Conservation (phyloP, 1,140 invertebrate species). For the Procambarus virginalis region DNA sequence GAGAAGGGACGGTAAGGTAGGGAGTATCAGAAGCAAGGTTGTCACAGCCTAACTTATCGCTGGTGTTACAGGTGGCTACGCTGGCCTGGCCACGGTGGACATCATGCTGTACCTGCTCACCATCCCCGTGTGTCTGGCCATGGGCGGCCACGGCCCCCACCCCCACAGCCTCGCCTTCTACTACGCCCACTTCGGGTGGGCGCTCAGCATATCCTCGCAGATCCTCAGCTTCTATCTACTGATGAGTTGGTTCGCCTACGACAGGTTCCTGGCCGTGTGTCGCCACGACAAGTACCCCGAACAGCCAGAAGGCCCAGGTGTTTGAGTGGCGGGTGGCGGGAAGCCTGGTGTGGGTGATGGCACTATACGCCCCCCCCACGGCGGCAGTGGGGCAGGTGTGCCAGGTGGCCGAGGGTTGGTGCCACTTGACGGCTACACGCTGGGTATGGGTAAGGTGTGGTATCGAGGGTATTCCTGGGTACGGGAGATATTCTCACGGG, state of each 20-base stretch:
- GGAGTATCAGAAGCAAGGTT: too few relatives aligned
- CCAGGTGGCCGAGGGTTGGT: neutral
- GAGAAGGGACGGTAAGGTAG: too few relatives aligned
- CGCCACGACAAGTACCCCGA: conserved; percentile 30
- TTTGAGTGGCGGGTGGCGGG: conserved; percentile 9
- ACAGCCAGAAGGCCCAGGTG: conserved; percentile 17
- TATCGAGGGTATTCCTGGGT: conserved; percentile 40
- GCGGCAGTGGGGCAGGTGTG: conserved; percentile 27
- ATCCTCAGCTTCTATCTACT: conserved; percentile 57
- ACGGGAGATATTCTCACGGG: conserved; percentile 46
- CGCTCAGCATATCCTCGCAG: conserved; percentile 47
- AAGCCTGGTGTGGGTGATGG: conserved; percentile 16
- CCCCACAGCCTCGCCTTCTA: conserved; percentile 8
- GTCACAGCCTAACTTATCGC: too few relatives aligned
- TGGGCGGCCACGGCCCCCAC: conserved; percentile 12
- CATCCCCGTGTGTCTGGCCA: conserved; percentile 43
- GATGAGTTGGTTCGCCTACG: conserved; percentile 55
- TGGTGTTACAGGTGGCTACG: conserved; percentile 37
- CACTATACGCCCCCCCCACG: conserved; percentile 35
- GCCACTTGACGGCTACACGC: conserved; percentile 32
- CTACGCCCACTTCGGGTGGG: conserved; percentile 59
- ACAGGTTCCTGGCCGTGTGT: conserved; percentile 52
- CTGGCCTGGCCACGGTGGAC: conserved; percentile 32
- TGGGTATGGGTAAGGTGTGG: neutral
- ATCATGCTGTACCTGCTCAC: conserved; percentile 41